phyloP scores from a whole-genome alignment of 2,888 invertebrate species.

The Chalcis sispes region DNA sequence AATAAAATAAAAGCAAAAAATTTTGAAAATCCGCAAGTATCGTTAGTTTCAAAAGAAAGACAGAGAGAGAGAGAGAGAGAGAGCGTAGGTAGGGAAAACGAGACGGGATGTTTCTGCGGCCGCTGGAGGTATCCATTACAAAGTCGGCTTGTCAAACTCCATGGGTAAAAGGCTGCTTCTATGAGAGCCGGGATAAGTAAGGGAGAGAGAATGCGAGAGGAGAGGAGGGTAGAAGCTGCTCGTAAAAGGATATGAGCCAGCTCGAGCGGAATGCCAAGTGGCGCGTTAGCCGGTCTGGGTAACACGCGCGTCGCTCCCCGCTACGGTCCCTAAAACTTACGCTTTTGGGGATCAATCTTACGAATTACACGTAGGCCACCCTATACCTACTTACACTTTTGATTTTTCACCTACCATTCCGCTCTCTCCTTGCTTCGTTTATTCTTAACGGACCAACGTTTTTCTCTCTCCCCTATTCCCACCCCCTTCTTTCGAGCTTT shows the following conservation, averaged over 20 bases:
- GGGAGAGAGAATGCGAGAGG: slow-evolving; percentile 4
- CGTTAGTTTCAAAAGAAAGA: neutral
- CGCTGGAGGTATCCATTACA: slow-evolving; percentile 63
- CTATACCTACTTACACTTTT: no score
- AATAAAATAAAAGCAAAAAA: no score
- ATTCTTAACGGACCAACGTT: no score
- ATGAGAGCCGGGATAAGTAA: neutral
- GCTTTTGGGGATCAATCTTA: no score
- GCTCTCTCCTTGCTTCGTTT: no score
- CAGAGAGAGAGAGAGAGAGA: neutral
- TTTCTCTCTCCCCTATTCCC: no score
- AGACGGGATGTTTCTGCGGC: slow-evolving; percentile 24
- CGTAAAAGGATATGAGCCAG: slow-evolving; percentile 67
- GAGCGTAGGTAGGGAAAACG: neutral
- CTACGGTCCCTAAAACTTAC: no score
- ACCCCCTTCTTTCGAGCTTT: no score
- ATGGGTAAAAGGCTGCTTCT: slow-evolving; percentile 53
- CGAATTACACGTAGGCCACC: no score
- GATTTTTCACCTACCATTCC: no score
- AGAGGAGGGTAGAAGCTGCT: slow-evolving; percentile 39
- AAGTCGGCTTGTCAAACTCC: slow-evolving; percentile 64
- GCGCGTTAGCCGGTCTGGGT: slow-evolving; percentile 33
- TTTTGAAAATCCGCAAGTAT: neutral
- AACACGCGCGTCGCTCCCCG: no score
- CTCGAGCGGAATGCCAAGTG: slow-evolving; percentile 66